A percentile compares a stretch with the other conserved stretches of the same genome.
These are phyloP conservation scores for Pedetes capensis DNA, from an alignment of 2,113 vertebrate genomes.

Conservation along the genomic window DNA sequence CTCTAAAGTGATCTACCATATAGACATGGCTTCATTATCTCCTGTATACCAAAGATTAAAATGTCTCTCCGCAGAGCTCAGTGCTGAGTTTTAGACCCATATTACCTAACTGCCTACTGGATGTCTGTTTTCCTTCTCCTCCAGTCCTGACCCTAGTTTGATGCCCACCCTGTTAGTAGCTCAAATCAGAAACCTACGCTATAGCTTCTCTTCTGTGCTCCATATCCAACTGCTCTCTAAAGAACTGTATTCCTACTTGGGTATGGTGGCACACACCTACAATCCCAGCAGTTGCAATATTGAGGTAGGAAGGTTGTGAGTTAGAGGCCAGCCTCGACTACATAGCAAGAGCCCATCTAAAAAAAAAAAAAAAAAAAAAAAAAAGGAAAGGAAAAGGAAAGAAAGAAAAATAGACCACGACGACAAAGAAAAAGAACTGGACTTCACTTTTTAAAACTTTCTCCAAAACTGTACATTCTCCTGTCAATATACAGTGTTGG, in stretches of 20 bases:
- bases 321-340: too few species aligned
- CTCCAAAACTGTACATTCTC: not conserved
- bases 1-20: not conserved
- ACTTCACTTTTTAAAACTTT: conserved; percentile 6
- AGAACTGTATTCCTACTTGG: not conserved
- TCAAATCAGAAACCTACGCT: not conserved
- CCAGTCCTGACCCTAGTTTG: not conserved
- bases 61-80: not conserved
- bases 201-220: not conserved
- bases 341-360: too few species aligned
- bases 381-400: too few species aligned
- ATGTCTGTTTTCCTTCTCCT: not conserved
- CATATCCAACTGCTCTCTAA: not conserved
- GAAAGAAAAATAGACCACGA: too few species aligned
- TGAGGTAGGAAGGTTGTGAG: too few species aligned
- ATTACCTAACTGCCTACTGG: not conserved
- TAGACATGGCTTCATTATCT: not conserved
- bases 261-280: not conserved
- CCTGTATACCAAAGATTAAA: not conserved
- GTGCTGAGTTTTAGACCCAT: not conserved
- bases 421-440: not conserved
- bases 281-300: too few species aligned
- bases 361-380: too few species aligned
- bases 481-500: conserved; percentile 9
- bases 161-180: not conserved